Evolutionary conservation across 2,888 invertebrate species (phyloP).

Genomic region (Macaria notata): DNA sequence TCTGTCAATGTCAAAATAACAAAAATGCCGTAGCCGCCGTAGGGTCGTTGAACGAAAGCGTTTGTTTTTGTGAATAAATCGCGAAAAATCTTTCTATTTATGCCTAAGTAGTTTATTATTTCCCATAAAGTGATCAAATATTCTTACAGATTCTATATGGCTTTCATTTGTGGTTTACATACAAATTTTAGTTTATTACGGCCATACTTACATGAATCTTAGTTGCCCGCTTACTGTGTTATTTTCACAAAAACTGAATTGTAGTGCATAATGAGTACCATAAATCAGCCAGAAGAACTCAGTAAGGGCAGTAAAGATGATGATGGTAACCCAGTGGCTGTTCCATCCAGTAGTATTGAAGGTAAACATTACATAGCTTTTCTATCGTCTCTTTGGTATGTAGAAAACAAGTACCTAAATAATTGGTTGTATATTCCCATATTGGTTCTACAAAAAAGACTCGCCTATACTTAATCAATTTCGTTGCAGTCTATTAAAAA

Average conservation of each 20-base stretch:
- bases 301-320: conserved; percentile 14
- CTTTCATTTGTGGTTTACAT: background rate
- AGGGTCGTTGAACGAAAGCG: conserved; percentile 6
- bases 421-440: background rate
- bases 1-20: conserved; percentile 3
- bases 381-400: background rate
- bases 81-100: background rate
- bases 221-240: background rate
- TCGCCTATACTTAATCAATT: too few species aligned
- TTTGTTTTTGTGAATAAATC: conserved; percentile 11
- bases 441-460: background rate
- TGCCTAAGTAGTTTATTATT: background rate
- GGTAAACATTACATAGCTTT: background rate
- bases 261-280: conserved; percentile 15
- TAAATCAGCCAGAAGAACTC: conserved; percentile 16
- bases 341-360: conserved; percentile 11
- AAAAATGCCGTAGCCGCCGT: conserved; percentile 7
- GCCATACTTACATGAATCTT: too few species aligned
- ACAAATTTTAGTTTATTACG: background rate
- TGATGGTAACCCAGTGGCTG: conserved; percentile 9
- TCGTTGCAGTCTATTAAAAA: background rate
- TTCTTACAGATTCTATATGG: background rate
- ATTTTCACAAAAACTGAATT: background rate
- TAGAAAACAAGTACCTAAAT: background rate
- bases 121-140: background rate